Evolutionary conservation across 2,113 vertebrate species (phyloP), one percentile per base, ranked within the genome.

Genomic region (Nestor notabilis): DNA sequence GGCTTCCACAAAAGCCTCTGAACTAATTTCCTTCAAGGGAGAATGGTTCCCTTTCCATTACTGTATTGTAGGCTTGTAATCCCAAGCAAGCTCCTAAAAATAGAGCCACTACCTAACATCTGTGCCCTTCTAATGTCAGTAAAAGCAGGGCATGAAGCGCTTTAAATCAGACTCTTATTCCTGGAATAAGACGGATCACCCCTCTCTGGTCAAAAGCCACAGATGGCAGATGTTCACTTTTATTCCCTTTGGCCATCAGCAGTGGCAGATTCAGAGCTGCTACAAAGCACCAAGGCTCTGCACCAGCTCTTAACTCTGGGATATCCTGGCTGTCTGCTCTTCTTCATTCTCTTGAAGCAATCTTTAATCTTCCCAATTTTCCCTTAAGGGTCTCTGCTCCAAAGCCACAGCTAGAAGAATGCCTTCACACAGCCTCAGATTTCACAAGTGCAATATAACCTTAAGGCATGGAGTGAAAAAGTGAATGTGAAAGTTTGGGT

Each of bases 161-260:
- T 95, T 92, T 79, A 66, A 82, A 77, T 74, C 61, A 87, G 70
- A 65, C 39, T 70, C 91, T 83, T 56, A 41, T 79, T 64, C 44
- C 47, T 27, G 75, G 31, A 75, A 56, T 58, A 52, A 63, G 71
- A n/a, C 82, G 79, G 71, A 93, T 96, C 78, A 15, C 43, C 37
- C 63, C 31, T 71, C 56, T 31, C 94, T 69, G 88, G 87, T 83
- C 95, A 78, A 29, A 89, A 95, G 90, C 74, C 95, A 93, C 2
- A 8, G 84, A 16, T 82, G 76, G 83, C 94, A 97, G 96, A 90
- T 87, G 92, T 84, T 95, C 76, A 55, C 58, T 9, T 95, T 92
- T 87, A 25, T 89, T 83, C 89, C 84, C 93, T 85, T 90, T 85
- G 87, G 90, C 89, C 65, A 10, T 39, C 2, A 18, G 65, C 88